phyloP scores from a whole-genome alignment of 2,113 vertebrate genomes.

The Apistogramma diplotaenia region DNA sequence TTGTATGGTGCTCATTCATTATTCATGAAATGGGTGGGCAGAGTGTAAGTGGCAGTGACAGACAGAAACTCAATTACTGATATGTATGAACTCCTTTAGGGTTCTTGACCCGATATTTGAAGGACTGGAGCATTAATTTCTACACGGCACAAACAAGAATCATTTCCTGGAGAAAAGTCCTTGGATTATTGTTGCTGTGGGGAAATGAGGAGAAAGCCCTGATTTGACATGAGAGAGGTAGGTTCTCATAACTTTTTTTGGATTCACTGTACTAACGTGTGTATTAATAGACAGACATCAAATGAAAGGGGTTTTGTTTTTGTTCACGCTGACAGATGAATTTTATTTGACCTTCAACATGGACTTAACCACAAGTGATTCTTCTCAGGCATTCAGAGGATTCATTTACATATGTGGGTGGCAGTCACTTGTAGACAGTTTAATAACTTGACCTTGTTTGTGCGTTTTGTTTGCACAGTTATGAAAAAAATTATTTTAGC shows the following conservation, averaged over 20 bases:
- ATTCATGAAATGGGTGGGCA: constrained; percentile 73
- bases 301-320: not conserved
- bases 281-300: not conserved
- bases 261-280: not conserved
- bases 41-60: constrained; percentile 59
- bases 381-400: not conserved
- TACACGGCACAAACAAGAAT: constrained; percentile 28
- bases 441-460: not conserved
- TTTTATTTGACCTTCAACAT: not conserved
- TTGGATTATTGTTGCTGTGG: constrained; percentile 29
- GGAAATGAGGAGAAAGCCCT: constrained; percentile 41
- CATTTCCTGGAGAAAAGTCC: constrained; percentile 22
- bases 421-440: not conserved
- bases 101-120: constrained; percentile 57
- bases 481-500: not conserved
- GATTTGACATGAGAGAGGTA: constrained; percentile 56
- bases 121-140: constrained; percentile 32
- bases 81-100: constrained; percentile 57
- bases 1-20: constrained; percentile 66
- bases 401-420: not conserved
- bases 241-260: constrained; percentile 7
- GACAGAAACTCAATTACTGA: constrained; percentile 65
- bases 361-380: not conserved
- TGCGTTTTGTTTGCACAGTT: not conserved
- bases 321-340: not conserved